Evolutionary conservation across 1,140 invertebrate genomes (phyloP), one percentile per base, ranked within the genome.

Genomic region (Nasonia longicornis): DNA sequence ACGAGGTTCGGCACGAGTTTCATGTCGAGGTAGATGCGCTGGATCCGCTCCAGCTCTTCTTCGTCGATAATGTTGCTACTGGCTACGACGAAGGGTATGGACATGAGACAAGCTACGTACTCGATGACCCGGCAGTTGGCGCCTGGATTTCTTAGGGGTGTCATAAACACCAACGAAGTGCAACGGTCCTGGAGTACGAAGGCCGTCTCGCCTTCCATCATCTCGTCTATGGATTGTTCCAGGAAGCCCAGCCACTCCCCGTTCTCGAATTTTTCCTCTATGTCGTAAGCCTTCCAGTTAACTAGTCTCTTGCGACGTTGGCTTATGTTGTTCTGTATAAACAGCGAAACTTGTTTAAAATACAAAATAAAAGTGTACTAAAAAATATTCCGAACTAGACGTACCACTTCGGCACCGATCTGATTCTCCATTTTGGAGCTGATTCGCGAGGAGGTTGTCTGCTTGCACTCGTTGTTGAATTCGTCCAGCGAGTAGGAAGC

Each of bases 1-100:
- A 96, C 92, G 31, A 96, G 91, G 89, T 95, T 95, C n/a, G 94
- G 94, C 29, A 96, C 93, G 16, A 96, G 91, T 89, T 95, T 95
- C 3, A 95, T 93, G 86, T 95, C 94, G 20, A 94, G 87, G 87
- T 96, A 96, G 42, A 95, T 94, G 88, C 92, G 86, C 72, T 93
- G 91, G 35, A 95, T 93, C 69, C 92, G 92, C 48, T 92, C 90
- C 8, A 94, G 84, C 26, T 92, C 91, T 12, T 93, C 92, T 58
- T 58, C 52, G 52, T 58, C 52, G 52, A 58, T 58, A n/a, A 58
- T 7, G 52, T 58, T 58, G 4, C 91, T 84, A 0, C 89, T 88
- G 12, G 93, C 86, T 0, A 94, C 89, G n/a, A 95, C 92, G 82
- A 95, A 95, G 2, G 95, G 93, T 79, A 96, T 86, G 1, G 94